Percentiles rank a stretch among this genome's conserved stretches.
Evolutionary conservation across 2,113 vertebrate species (phyloP).

Genomic region (Microtus oregoni): DNA sequence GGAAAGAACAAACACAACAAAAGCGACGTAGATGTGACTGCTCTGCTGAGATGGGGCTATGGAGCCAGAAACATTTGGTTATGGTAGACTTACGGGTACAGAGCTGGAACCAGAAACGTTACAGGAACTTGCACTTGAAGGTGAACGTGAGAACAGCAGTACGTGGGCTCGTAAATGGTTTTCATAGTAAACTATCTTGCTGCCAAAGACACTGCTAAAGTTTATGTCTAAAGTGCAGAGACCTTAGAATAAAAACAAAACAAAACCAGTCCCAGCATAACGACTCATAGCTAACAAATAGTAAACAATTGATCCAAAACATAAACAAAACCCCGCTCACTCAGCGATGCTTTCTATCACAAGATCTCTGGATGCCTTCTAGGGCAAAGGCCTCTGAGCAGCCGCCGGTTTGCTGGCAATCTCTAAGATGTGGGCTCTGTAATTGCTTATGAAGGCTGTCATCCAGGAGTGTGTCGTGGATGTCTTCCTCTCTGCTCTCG

Average conservation of each 20-base stretch:
- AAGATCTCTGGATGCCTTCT: background rate
- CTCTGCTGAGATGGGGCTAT: background rate
- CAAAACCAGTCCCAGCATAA: background rate
- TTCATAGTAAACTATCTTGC: background rate
- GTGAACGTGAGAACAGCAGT: background rate
- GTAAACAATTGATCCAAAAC: background rate
- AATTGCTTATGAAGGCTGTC: background rate
- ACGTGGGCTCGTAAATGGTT: background rate
- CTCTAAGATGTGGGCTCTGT: background rate
- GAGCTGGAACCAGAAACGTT: background rate
- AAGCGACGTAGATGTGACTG: background rate
- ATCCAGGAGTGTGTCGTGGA: background rate
- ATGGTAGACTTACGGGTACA: background rate
- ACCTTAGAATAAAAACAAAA: background rate
- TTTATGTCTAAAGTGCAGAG: conserved; percentile 9
- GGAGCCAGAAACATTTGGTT: background rate
- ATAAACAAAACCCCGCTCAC: background rate
- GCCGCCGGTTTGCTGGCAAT: background rate
- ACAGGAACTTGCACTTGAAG: background rate
- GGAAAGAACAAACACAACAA: background rate
- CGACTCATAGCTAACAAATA: background rate
- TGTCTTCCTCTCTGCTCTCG: background rate
- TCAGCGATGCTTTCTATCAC: background rate
- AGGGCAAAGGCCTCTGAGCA: background rate
- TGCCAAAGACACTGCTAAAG: background rate